phyloP scores from a whole-genome alignment of 2,113 vertebrate species.

The Tapirus terrestris region DNA sequence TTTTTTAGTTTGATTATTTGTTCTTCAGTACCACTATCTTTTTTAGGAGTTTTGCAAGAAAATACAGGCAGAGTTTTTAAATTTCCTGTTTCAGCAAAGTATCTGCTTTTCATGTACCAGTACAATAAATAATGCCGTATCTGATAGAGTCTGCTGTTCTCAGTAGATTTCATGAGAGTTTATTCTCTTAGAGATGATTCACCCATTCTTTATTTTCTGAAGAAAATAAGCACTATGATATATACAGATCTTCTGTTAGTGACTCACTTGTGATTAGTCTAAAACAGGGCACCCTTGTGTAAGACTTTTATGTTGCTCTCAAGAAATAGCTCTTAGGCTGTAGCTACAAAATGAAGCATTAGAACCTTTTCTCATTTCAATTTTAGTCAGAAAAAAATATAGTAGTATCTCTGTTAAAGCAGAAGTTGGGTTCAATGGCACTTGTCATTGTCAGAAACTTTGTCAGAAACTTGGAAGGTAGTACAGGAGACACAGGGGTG shows the following conservation, averaged over 20 bases:
- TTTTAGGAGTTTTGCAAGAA: conserved; percentile 7
- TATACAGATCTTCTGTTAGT: conserved; percentile 32
- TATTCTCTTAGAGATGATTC: conserved; percentile 34
- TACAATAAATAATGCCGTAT: not conserved
- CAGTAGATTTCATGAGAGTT: conserved; percentile 41
- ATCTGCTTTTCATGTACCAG: conserved; percentile 22
- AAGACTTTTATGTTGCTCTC: not conserved
- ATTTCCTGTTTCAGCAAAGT: conserved; percentile 46
- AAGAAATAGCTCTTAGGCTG: not conserved
- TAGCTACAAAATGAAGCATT: conserved; percentile 26
- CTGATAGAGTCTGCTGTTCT: not conserved
- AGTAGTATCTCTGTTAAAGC: not conserved
- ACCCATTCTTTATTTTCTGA: not conserved
- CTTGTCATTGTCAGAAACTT: conserved; percentile 28
- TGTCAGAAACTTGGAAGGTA: conserved; percentile 13
- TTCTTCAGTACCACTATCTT: not conserved
- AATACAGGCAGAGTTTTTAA: not conserved
- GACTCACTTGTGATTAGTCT: conserved; percentile 52
- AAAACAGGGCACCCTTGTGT: not conserved
- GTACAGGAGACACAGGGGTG: not conserved
- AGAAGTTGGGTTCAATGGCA: not conserved
- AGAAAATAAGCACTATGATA: conserved; percentile 31
- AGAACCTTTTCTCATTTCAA: not conserved
- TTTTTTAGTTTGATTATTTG: conserved; percentile 58
- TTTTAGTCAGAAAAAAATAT: conserved; percentile 38